Base-by-base conservation (phyloP, 2,113 vertebrate genomes). In the Tachycineta bicolor region DNA sequence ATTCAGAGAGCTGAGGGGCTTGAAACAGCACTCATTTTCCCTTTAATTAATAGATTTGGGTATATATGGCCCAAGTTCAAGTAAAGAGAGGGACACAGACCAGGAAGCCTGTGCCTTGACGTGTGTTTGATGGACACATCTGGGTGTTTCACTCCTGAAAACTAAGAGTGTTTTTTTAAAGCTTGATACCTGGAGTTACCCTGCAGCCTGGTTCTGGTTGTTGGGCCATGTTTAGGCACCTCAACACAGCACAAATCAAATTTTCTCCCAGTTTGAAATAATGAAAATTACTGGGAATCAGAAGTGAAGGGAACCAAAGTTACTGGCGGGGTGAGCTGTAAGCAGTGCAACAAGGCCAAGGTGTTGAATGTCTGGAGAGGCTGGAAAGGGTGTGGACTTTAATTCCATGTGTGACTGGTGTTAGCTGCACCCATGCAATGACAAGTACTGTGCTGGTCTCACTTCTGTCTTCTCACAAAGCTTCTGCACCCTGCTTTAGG, bases 41-140 rank as follows among this genome's bases (percentile, higher is more conserved):
- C n/a, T 46, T 44, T 41, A 65, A 73, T 73, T 20, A 52, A 56
- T 12, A 31, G 62, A 63, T 68, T 26, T 52, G 53, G 58, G 78
- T 65, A 15, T 43, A 12, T 6, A 24, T 6, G 50, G 52, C 55
- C n/a, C 71, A 28, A 31, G 41, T 41, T 92, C 44, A 56, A 14
- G 17, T 5, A 14, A 14, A 9, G 4, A 39, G 56, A 16, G 41
- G 78, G 62, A 44, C 34, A 29, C 37, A 78, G 73, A 13, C 7
- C 46, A 75, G 12, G 44, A 31, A 49, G 39, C 3, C 44, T 0
- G 0, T 3, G n/a, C 16, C 43, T 31, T 19, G n/a, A 1, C 11
- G 28, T 22, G 3, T 6, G 4, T 63, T 43, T 39, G 28, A 63
- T 14, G 43, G 73, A 37, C 9, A 46, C 31, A 62, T 14, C 24